These are phyloP conservation scores for Rhabdophis nuchalis DNA, from an alignment of 2,797 vertebrate species.

Conservation along the genomic window DNA sequence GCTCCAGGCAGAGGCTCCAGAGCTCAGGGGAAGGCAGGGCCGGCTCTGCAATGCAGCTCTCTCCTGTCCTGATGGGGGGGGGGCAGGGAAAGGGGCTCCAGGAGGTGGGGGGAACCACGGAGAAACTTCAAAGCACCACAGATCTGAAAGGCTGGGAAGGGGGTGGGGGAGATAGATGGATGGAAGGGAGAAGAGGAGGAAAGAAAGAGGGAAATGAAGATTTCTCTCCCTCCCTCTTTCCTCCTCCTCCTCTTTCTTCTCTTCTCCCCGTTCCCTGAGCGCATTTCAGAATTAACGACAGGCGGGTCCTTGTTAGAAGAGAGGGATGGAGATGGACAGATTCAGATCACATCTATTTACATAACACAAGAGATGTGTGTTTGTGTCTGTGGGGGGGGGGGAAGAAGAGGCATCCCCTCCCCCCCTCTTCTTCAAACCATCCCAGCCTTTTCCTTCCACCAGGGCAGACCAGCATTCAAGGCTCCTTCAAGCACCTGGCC, in stretches of 20 bases:
- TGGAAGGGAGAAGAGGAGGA: background rate
- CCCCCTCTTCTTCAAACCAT: background rate
- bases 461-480: background rate
- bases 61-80: constrained; percentile 47
- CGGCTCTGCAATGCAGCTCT: constrained; percentile 71
- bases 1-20: background rate
- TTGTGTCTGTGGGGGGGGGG: background rate
- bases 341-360: background rate
- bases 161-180: too few relatives aligned
- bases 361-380: background rate
- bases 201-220: background rate
- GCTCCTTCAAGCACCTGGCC: background rate
- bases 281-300: background rate
- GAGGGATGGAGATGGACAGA: background rate
- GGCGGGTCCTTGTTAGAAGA: background rate
- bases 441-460: background rate
- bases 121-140: constrained; percentile 46
- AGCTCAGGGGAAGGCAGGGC: background rate
- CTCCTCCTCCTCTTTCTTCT: background rate
- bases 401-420: background rate
- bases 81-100: constrained; percentile 48
- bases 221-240: background rate
- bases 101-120: constrained; percentile 2
- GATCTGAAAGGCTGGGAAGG: constrained; percentile 31
- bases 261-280: background rate